A percentile compares a stretch with the other conserved stretches of the same genome.
Conservation (phyloP, 2,888 invertebrate species). For the Lamproptera curius region DNA sequence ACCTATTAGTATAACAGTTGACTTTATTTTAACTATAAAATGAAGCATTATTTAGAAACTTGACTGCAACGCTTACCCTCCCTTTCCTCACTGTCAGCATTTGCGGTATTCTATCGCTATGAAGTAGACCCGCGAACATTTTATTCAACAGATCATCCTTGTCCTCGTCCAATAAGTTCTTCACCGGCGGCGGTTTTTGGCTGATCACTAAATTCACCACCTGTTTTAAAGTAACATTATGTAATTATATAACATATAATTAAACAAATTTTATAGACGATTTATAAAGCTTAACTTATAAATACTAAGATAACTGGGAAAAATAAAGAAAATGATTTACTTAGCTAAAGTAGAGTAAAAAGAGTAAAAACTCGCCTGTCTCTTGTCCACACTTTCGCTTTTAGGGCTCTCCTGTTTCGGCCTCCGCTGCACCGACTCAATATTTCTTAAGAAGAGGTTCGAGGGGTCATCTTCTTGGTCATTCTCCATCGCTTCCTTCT, state of each 20-base stretch:
- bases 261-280: too few species aligned
- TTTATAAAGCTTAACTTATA: too few species aligned
- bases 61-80: conserved; percentile 73
- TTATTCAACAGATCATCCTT: conserved; percentile 81
- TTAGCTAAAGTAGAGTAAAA: too few species aligned
- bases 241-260: too few species aligned
- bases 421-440: conserved; percentile 65
- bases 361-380: conserved; percentile 54
- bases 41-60: too few species aligned
- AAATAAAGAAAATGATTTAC: too few species aligned
- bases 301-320: too few species aligned
- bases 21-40: too few species aligned
- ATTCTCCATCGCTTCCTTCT: conserved; percentile 67
- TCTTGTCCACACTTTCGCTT: conserved; percentile 63
- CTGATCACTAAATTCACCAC: conserved; percentile 66
- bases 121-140: conserved; percentile 80
- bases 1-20: too few species aligned
- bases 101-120: conserved; percentile 83
- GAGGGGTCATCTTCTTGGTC: conserved; percentile 66
- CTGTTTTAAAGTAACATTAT: conserved; percentile 36
- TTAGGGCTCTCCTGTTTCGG: conserved; percentile 66
- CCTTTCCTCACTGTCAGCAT: conserved; percentile 90
- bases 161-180: conserved; percentile 74
- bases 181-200: conserved; percentile 54
- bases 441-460: conserved; percentile 64